phyloP scores from a whole-genome alignment of 2,113 vertebrate species.

The Equus quagga region DNA sequence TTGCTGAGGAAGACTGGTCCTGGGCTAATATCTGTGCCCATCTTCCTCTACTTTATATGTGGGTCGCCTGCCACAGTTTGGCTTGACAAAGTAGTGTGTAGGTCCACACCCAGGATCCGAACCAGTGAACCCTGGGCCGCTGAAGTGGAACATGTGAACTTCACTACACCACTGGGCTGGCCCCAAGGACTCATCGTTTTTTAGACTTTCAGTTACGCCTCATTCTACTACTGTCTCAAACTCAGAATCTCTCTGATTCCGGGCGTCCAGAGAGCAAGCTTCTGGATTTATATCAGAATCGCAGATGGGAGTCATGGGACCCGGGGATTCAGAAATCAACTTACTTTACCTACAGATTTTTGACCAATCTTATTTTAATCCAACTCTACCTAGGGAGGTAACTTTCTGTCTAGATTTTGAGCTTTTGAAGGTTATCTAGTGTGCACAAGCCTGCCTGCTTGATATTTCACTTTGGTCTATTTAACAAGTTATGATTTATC shows the following conservation, averaged over 20 bases:
- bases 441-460: background rate
- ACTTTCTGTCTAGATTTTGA: background rate
- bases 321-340: background rate
- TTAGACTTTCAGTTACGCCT: background rate
- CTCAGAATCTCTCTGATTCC: fast-evolving
- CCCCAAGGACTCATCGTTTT: no score
- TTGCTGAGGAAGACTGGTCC: no score
- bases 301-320: fast-evolving
- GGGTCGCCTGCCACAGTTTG: no score
- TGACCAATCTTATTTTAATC: fast-evolving
- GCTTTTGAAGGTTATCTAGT: background rate
- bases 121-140: no score
- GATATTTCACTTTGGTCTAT: background rate
- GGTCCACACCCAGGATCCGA: no score
- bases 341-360: background rate
- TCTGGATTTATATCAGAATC: background rate
- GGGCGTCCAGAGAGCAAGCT: no score
- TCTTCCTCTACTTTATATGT: no score
- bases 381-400: background rate
- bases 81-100: no score
- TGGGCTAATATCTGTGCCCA: no score
- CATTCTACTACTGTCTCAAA: background rate
- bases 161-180: no score
- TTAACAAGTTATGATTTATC: background rate
- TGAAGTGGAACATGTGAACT: no score